Evolutionary conservation across 2,113 vertebrate genomes (phyloP), one percentile per base, ranked within the genome.

Genomic region (Chionomys nivalis): DNA sequence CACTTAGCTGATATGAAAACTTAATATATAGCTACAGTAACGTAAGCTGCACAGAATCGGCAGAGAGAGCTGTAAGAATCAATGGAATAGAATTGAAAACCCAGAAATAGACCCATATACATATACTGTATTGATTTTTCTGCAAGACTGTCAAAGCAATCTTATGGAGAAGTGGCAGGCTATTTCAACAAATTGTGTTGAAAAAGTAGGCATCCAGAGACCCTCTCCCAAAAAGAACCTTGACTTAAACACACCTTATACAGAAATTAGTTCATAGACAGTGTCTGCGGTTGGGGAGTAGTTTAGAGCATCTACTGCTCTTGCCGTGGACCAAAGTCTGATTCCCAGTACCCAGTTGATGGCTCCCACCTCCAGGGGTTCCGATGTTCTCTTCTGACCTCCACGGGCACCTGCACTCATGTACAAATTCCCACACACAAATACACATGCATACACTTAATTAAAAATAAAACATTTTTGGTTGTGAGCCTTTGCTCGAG

Each of bases 61-160:
- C 70, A 68, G 44, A 85, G 28, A 7, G 36, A 73, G 63, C 77
- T 5, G 12, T 26, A 83, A 44, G 44, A 33, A 96, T 65, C 87
- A 94, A 39, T 52, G 87, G 70, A 73, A 52, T 21, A 72, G 75
- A 85, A 72, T 0, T 42, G n/a, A 72, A 21, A 82, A 16, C 11
- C n/a, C 24, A 70, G 55, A 65, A 93, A 70, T 61, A 66, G 39
- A 42, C 52, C n/a, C 36, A 83, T 33, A 77, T 21, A 88, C 70
- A 77, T 55, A 83, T 72, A 36, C 52, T 75, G 42, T 65, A 78
- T 75, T 91, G 88, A 87, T 86, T 94, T 91, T 70, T 7, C 58
- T 58, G 58, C 23, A 63, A 93, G 90, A 36, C 55, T 87, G 58
- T 65, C 49, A 72, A 55, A 87, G 82, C 42, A 44, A 52, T 68